Percentiles rank a stretch among this genome's conserved stretches.
phyloP scores from a whole-genome alignment of 2,797 vertebrate genomes.

The Remorina albescens region DNA sequence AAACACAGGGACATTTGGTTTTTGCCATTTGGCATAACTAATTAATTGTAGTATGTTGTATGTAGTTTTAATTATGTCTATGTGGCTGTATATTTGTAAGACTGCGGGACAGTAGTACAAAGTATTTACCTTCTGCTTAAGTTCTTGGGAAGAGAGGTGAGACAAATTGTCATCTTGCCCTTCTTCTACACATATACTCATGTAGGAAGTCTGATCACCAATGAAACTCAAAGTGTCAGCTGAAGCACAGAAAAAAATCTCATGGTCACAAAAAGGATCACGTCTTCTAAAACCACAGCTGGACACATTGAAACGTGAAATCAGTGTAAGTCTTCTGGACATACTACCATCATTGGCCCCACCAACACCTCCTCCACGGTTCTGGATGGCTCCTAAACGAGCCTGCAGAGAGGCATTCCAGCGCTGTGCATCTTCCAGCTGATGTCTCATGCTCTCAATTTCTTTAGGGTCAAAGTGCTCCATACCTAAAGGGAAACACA shows the following conservation, averaged over 20 bases:
- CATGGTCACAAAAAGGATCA: background rate
- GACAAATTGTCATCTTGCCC: conserved; percentile 84
- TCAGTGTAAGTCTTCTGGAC: background rate
- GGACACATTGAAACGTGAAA: background rate
- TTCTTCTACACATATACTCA: conserved; percentile 95
- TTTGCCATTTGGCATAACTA: background rate
- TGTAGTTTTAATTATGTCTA: background rate
- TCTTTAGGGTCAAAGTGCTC: conserved; percentile 76
- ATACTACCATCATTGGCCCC: conserved; percentile 81
- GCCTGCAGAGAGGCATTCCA: conserved; percentile 88
- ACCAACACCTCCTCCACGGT: conserved; percentile 85
- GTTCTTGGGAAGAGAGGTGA: conserved; percentile 88
- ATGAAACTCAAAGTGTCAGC: conserved; percentile 91
- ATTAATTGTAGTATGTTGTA: background rate
- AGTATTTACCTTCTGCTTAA: conserved; percentile 88
- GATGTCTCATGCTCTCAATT: conserved; percentile 83
- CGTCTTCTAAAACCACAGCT: background rate
- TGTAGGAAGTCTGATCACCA: conserved; percentile 96
- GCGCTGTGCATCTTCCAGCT: conserved; percentile 87
- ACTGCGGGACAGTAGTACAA: conserved; percentile 4
- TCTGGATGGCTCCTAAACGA: conserved; percentile 86
- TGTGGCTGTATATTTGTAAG: background rate
- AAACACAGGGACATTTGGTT: background rate
- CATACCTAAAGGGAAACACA: conserved; percentile 58
- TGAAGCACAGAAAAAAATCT: conserved; percentile 58